Base-by-base conservation (phyloP, 2,888 invertebrate species). In the Nebria salina region DNA sequence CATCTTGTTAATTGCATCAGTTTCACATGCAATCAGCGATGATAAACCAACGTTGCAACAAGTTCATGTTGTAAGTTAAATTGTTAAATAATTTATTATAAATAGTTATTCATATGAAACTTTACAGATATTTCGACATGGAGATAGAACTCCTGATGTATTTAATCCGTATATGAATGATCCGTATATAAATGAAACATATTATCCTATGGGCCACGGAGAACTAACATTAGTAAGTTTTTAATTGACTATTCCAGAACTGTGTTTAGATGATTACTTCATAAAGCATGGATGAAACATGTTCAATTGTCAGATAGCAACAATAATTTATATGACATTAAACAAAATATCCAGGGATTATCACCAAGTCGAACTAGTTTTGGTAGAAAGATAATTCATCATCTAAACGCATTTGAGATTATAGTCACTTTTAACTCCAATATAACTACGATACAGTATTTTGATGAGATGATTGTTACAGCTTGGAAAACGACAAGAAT, bases 401-500 rank as follows among this genome's bases (percentile, higher is more conserved):
- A 34, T 1, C 34, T 34, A 34, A 34, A 34, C 5, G 34, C 34
- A 1, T 5, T 34, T 34, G 34, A 4, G 34, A 34, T 34, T 34
- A 34, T 34, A 34, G 34, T 1, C 34, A 34, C 34, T 1, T 34
- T 34, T 34, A 5, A 34, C 20, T 20, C 20, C 20, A 1, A 20
- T 20, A 20, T 20, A 20, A 20, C 20, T 20, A 20, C 1, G 5
- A 34, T 34, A 34, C 5, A 5, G 2, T 34, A 34, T 34, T 34
- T 34, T 68, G n/a, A 68, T 25, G 1, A 5, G 15, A 25, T 2
- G 2, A 68, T 68, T 68, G 0, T 72, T 11, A 41, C 13, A 72
- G 72, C 9, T 72, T n/a, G 94, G 94, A 83, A 92, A 93, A 87
- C 86, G 87, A 79, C 92, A 91, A 84, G 91, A 93, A 82, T 94